These are phyloP conservation scores for Drosophila quadrilineata DNA, from an alignment of 1,140 invertebrate species.

Conservation along the genomic window DNA sequence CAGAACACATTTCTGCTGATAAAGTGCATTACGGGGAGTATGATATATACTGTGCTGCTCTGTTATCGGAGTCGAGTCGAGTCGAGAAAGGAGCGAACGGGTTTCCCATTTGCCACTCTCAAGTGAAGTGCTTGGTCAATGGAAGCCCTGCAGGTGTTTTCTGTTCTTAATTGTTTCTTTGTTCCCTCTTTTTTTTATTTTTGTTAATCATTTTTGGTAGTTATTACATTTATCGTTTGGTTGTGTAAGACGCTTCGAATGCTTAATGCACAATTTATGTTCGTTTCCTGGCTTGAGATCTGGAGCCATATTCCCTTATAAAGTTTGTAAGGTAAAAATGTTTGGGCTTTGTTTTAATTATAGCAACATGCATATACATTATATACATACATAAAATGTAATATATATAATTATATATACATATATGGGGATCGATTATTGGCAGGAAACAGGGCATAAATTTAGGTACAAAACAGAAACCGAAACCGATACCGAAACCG, in stretches of 20 bases:
- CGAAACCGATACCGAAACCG: constrained; percentile 15
- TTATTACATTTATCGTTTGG: constrained; percentile 22
- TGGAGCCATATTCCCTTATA: constrained; percentile 11
- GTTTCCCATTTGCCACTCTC: background rate
- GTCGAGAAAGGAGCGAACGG: background rate
- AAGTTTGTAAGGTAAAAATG: background rate
- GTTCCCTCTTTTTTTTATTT: background rate
- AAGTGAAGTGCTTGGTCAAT: background rate
- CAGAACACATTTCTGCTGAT: constrained; percentile 26
- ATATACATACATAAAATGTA: background rate
- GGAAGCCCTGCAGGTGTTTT: background rate
- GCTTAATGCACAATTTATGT: constrained; percentile 35
- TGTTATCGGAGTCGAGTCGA: constrained; percentile 22
- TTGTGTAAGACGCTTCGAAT: background rate
- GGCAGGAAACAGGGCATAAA: constrained; percentile 60
- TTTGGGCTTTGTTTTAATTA: constrained; percentile 48
- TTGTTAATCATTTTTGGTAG: background rate
- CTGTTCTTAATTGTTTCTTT: too few species aligned
- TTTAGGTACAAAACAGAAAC: constrained; percentile 50
- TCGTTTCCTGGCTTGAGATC: constrained; percentile 30
- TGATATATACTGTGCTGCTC: too few species aligned
- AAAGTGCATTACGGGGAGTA: constrained; percentile 38
- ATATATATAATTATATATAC: constrained; percentile 36
- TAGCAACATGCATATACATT: constrained; percentile 14
- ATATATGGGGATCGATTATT: constrained; percentile 4